Evolutionary conservation across 2,888 invertebrate genomes (phyloP).

Genomic region (Tromatobia lineatoria): DNA sequence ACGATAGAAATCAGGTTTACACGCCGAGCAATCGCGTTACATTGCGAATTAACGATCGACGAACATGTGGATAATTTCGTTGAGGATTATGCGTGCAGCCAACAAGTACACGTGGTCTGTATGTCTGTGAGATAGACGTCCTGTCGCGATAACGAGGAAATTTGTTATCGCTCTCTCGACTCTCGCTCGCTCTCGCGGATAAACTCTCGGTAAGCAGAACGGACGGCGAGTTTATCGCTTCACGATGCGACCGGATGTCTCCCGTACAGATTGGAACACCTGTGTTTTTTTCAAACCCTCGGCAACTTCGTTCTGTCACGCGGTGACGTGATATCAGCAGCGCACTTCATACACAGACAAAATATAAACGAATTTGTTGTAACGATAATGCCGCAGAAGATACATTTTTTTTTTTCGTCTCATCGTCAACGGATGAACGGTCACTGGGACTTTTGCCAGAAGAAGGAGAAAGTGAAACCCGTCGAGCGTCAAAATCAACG

Average conservation of each 20-base stretch:
- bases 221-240: slow-evolving; percentile 36
- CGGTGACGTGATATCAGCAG: slow-evolving; percentile 33
- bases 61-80: slow-evolving; percentile 49
- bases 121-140: slow-evolving; percentile 25
- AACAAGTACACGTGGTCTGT: background rate
- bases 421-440: slow-evolving; percentile 53
- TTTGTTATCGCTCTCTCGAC: slow-evolving; percentile 51
- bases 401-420: background rate
- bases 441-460: slow-evolving; percentile 57
- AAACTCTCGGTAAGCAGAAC: slow-evolving; percentile 18
- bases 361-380: slow-evolving; percentile 38
- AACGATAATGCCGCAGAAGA: background rate
- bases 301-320: slow-evolving; percentile 39
- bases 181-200: background rate
- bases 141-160: slow-evolving; percentile 49
- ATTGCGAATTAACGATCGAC: slow-evolving; percentile 53
- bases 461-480: background rate
- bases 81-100: slow-evolving; percentile 23
- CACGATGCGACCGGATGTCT: slow-evolving; percentile 48
- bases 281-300: slow-evolving; percentile 43
- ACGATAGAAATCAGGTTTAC: slow-evolving; percentile 40
- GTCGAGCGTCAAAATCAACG: slow-evolving; percentile 22
- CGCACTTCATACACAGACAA: slow-evolving; percentile 6
- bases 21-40: slow-evolving; percentile 31
- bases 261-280: slow-evolving; percentile 57